These are phyloP conservation scores for Hybos culiciformis DNA, from an alignment of 2,888 invertebrate species.

Conservation along the genomic window DNA sequence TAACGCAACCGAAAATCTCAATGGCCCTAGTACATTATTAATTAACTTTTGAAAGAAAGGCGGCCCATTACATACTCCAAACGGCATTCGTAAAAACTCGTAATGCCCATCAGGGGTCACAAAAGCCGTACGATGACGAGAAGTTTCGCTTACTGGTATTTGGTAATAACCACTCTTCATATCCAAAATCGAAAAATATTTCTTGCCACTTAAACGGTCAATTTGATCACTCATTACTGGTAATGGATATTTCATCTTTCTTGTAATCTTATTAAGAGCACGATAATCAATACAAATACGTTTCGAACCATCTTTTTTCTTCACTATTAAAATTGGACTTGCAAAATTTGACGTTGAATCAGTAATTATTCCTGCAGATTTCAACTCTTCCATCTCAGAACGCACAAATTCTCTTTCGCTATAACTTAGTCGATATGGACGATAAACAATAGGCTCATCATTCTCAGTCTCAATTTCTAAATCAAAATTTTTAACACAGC, in stretches of 20 bases:
- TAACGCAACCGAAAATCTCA: constrained; percentile 11
- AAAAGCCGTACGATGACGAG: constrained; percentile 18
- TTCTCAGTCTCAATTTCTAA: constrained; percentile 10
- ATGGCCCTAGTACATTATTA: constrained; percentile 3
- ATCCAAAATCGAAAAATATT: constrained; percentile 16
- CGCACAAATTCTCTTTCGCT: constrained; percentile 10
- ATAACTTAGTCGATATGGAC: constrained; percentile 12
- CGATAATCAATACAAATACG: constrained; percentile 22
- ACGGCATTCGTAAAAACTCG: constrained; percentile 19
- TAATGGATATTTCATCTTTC: not conserved
- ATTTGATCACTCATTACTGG: constrained; percentile 16
- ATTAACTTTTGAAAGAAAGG: constrained; percentile 20
- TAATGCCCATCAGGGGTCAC: constrained; percentile 17
- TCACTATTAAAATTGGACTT: constrained; percentile 16
- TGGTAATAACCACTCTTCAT: constrained; percentile 16
- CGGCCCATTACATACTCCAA: constrained; percentile 23
- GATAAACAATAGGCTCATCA: constrained; percentile 8
- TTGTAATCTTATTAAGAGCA: constrained; percentile 18
- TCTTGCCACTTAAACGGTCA: constrained; percentile 11
- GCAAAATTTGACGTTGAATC: constrained; percentile 14
- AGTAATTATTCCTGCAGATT: constrained; percentile 11
- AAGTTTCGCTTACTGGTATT: constrained; percentile 16
- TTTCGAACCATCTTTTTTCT: constrained; percentile 20
- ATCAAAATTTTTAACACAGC: constrained; percentile 9
- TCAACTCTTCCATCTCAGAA: constrained; percentile 10